Evolutionary conservation across 2,113 vertebrate species (phyloP).

Genomic region (Rostratula benghalensis): DNA sequence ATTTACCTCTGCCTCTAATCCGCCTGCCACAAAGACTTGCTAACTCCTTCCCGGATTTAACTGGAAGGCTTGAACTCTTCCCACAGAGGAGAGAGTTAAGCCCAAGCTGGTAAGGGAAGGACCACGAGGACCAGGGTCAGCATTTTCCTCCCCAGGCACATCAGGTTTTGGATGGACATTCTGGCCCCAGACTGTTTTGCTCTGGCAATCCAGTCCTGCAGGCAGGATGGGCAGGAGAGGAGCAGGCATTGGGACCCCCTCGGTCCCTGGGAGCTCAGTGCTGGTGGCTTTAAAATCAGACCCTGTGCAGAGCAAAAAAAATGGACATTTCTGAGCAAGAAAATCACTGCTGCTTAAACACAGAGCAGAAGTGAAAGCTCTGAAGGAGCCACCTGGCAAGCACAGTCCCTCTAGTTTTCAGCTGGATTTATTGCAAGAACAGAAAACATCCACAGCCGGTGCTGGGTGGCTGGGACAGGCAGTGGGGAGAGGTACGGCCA

Average conservation of each 20-base stretch:
- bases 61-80: constrained; percentile 34
- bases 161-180: neutral
- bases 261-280: neutral
- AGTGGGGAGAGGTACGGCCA: neutral
- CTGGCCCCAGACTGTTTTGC: neutral
- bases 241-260: neutral
- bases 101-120: neutral
- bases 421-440: neutral
- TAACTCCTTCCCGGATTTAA: constrained; percentile 63
- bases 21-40: constrained; percentile 47
- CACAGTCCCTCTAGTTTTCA: neutral
- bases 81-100: constrained; percentile 35
- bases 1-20: constrained; percentile 65
- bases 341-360: neutral
- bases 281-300: neutral
- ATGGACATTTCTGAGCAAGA: neutral
- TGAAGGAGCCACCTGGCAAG: neutral
- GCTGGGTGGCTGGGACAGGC: neutral
- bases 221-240: neutral
- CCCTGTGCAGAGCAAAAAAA: neutral
- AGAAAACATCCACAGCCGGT: fast-evolving
- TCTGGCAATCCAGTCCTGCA: neutral
- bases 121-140: neutral
- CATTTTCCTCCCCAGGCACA: neutral
- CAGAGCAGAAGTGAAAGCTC: neutral